Base-by-base conservation (phyloP, 2,113 vertebrate species). In the Trogon surrucura region DNA sequence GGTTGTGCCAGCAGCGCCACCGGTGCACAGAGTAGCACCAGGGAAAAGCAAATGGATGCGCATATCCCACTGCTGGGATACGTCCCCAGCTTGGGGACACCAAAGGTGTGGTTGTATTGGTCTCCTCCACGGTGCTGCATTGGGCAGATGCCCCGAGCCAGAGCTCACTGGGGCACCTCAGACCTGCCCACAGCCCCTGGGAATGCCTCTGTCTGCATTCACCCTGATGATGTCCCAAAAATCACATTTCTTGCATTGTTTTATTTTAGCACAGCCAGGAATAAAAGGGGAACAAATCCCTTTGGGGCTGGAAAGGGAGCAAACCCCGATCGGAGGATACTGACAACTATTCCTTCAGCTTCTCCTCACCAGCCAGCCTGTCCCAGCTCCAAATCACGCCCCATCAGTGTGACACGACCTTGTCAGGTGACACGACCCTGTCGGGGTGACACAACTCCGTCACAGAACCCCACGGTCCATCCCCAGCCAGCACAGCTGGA, bases 121-220 rank as follows among this genome's bases (percentile, higher is more conserved):
- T 71, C 73, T 74, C 20, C 25, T 22, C 41, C 10, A 14, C 0
- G 6, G 69, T 0, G 3, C 54, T 32, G 32, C 54, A 65, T 23
- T 1, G 3, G 29, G 29, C 23, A 58, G 74, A 64, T 16, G 34
- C 3, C n/a, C 23, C 44, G 83, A 51, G 9, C 27, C 22, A 30
- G 50, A 0, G 0, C 53, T 29, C 4, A 2, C 6, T 0, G 0
- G 45, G 50, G n/a, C 45, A 94, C 38, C 54, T 25, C 15, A 1
- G 30, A 23, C 5, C 58, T 78, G 54, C 36, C 26, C 64, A 54
- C 16, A 48, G 45, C 36, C 27, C 50, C 56, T 0, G 0, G 41
- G 47, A 56, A 50, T 0, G 0, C 13, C 36, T 79, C 72, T 53
- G 66, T 18, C 64, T 32, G 5, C 21, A 7, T 29, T 74, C 25